A percentile compares a stretch with the other conserved stretches of the same genome.
phyloP scores from a whole-genome alignment of 2,113 vertebrate genomes.

The Mastomys coucha region DNA sequence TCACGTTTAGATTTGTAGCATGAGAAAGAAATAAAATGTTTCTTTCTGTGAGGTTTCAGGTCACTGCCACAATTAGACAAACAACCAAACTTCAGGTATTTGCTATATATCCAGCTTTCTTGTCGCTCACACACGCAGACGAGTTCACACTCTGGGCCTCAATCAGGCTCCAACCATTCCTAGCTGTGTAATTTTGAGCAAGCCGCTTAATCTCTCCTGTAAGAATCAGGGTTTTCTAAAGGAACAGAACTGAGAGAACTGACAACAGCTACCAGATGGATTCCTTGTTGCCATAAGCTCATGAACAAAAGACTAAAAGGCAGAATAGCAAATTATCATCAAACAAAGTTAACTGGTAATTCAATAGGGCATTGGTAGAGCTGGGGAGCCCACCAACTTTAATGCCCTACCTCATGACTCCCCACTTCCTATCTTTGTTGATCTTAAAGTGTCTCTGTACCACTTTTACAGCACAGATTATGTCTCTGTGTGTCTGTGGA shows the following conservation, averaged over 20 bases:
- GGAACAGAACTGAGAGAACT: neutral
- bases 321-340: neutral
- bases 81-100: neutral
- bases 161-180: accelerated
- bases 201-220: neutral
- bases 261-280: neutral
- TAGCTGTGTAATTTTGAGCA: neutral
- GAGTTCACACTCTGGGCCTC: neutral
- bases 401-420: neutral
- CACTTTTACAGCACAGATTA: neutral
- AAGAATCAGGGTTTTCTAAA: neutral
- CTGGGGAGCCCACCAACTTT: neutral
- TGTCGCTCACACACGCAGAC: accelerated
- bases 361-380: too few species aligned
- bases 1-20: slow-evolving; percentile 39
- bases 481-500: neutral
- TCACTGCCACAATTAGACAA: neutral
- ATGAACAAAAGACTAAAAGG: neutral
- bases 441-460: neutral
- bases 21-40: neutral
- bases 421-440: neutral
- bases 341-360: too few species aligned
- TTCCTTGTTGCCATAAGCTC: neutral
- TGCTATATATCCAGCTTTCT: accelerated
- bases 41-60: neutral